A percentile compares a stretch with the other conserved stretches of the same genome.
These are phyloP conservation scores for Cotesia glomerata DNA, from an alignment of 1,140 invertebrate genomes.

Conservation along the genomic window DNA sequence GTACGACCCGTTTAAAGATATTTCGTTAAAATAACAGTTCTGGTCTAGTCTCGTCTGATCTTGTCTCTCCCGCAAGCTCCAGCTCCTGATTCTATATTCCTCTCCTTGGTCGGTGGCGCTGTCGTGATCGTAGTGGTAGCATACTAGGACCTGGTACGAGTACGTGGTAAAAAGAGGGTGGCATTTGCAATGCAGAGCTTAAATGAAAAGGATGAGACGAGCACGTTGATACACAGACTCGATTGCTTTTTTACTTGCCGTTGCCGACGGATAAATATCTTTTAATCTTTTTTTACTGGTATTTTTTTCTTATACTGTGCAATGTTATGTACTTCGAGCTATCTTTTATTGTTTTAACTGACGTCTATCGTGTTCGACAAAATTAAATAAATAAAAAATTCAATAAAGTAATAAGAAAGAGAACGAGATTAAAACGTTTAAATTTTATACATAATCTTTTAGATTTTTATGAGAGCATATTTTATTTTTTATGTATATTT, in stretches of 20 bases:
- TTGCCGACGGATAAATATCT: conserved; percentile 26
- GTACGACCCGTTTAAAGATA: conserved; percentile 60
- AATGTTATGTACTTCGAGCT: conserved; percentile 8
- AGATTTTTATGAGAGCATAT: background rate
- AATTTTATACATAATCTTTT: background rate
- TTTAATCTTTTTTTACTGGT: conserved; percentile 35
- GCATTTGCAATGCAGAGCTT: conserved; percentile 66
- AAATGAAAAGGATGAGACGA: conserved; percentile 50
- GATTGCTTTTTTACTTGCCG: conserved; percentile 61
- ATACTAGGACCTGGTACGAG: too few species aligned
- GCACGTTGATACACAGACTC: conserved; percentile 56
- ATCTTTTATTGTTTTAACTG: background rate
- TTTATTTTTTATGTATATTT: conserved; percentile 4
- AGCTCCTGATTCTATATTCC: background rate
- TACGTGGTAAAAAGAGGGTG: conserved; percentile 56
- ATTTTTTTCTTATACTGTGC: conserved; percentile 12
- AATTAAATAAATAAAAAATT: too few species aligned
- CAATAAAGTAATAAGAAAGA: too few species aligned
- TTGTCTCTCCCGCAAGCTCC: conserved; percentile 21
- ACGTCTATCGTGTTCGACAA: too few species aligned
- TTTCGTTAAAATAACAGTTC: conserved; percentile 65
- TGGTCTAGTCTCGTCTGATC: conserved; percentile 41
- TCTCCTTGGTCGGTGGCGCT: conserved; percentile 23
- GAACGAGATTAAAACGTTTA: too few species aligned
- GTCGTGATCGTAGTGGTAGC: too few species aligned